Evolutionary conservation across 2,113 vertebrate species (phyloP), one percentile per base, ranked within the genome.

Genomic region (Podarcis cretensis): DNA sequence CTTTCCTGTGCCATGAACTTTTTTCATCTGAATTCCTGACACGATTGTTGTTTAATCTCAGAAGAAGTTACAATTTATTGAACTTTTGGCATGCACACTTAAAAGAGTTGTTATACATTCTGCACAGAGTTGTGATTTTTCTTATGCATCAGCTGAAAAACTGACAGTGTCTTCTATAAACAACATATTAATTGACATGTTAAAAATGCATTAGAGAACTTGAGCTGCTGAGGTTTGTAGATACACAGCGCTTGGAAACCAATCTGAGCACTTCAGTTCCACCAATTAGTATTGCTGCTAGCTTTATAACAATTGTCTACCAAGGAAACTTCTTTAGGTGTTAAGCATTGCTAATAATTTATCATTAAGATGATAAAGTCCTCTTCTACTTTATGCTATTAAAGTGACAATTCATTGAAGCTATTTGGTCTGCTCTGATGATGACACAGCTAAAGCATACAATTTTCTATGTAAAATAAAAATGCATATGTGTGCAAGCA

Each of bases 151-250:
- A 69, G 90, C 83, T 92, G 89, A 93, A 94, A 94, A 94, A 74
- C 81, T 88, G 90, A 89, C 89, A 86, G 92, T 83, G 84, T 85
- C 89, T 92, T 93, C 94, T 92, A 95, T 89, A 93, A 93, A 79
- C 89, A 83, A 35, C 25, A 25, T 91, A 84, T 96, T 95, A 88
- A 80, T 66, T 94, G 91, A 88, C 83, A 54, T 16, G 81, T 96
- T 96, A 94, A 93, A 95, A 92, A 91, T 96, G 94, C 74, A 95
- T 95, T 93, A 93, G 93, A 94, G 85, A 95, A 95, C 92, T 80
- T 94, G 94, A 96, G 87, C 91, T 94, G 84, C 85, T 27, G 65
- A 87, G 89, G 76, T 91, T 89, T 93, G 93, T 93, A 88, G 89
- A 94, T 91, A 93, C 91, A 95, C 93, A 92, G 92, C 87, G 78